Evolutionary conservation across 2,113 vertebrate species (phyloP), one percentile per base, ranked within the genome.

Genomic region (Drymodes brunneopygia): DNA sequence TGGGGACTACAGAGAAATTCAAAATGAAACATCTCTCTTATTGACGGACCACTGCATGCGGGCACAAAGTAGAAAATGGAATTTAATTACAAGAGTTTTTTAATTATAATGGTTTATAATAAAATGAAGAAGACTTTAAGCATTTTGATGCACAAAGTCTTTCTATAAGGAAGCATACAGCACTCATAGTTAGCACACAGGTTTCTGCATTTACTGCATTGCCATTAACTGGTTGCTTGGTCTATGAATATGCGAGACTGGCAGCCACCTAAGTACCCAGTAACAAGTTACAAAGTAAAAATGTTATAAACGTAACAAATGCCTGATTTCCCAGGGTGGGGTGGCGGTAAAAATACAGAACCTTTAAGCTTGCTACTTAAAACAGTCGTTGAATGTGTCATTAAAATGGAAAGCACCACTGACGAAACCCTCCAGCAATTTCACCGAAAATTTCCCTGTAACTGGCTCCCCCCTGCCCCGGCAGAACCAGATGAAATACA

Each of bases 21-120:
- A 88, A 88, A 82, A 75, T 65, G 44, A 88, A 67, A 90, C 54
- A 58, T 66, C 51, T 74, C 33, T 84, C 58, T 90, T 91, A 90
- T 28, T 70, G 83, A 96, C 94, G 44, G 10, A 73, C n/a, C n/a
- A n/a, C n/a, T n/a, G n/a, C n/a, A n/a, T n/a, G n/a, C n/a, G 62
- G 65, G 25, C 38, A 85, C n/a, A 91, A n/a, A 90, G 48, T n/a
- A 95, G 48, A 93, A 91, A 77, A 92, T 29, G 27, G 19, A 62
- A 57, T 72, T 57, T 58, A 82, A 80, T 92, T 77, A 74, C 31
- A 71, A 74, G 36, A 88, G 22, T 7, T 74, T 86, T 92, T 88
- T 36, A 78, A 90, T 60, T 57, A 83, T 7, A 77, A 61, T 12
- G 47, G 20, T 38, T 94, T 45, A 38, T 25, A 71, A 64, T 57